These are phyloP conservation scores for Pissodes strobi DNA, from an alignment of 1,140 invertebrate species.

Conservation along the genomic window DNA sequence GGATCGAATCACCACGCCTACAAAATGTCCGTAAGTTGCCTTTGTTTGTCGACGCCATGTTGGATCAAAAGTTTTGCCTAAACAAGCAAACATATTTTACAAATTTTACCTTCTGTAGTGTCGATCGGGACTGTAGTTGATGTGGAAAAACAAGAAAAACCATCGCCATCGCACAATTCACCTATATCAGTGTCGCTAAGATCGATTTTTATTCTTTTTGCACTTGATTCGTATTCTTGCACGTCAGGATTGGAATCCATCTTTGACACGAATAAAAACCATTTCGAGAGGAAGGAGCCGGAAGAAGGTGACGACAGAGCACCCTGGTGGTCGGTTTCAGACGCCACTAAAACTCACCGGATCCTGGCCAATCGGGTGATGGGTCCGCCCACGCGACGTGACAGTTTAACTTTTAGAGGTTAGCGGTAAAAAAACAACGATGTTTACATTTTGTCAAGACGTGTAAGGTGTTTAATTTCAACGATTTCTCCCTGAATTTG, in stretches of 20 bases:
- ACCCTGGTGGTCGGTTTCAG: conserved; percentile 27
- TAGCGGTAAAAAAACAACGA: too few species aligned
- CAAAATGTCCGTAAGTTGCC: conserved; percentile 51
- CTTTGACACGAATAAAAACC: conserved; percentile 55
- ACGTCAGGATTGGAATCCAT: conserved; percentile 54
- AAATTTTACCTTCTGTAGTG: conserved; percentile 54
- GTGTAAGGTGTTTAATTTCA: too few species aligned
- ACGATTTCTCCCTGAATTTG: too few species aligned
- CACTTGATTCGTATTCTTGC: conserved; percentile 52
- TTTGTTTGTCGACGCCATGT: conserved; percentile 54
- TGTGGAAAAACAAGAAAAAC: conserved; percentile 50
- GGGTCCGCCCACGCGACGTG: too few species aligned
- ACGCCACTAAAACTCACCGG: too few species aligned
- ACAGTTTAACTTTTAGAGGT: too few species aligned
- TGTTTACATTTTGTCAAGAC: too few species aligned
- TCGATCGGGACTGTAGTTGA: conserved; percentile 44
- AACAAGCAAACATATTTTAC: conserved; percentile 55
- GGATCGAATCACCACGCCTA: conserved; percentile 48
- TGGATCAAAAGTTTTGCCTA: conserved; percentile 50
- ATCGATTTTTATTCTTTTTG: conserved; percentile 54
- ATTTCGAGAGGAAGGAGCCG: conserved; percentile 36
- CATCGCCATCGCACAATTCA: conserved; percentile 47
- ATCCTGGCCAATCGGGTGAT: too few species aligned
- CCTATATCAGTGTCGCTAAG: conserved; percentile 43
- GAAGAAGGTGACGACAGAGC: conserved; percentile 32